Conservation (phyloP, 2,888 invertebrate genomes). For the Synergus itoensis region DNA sequence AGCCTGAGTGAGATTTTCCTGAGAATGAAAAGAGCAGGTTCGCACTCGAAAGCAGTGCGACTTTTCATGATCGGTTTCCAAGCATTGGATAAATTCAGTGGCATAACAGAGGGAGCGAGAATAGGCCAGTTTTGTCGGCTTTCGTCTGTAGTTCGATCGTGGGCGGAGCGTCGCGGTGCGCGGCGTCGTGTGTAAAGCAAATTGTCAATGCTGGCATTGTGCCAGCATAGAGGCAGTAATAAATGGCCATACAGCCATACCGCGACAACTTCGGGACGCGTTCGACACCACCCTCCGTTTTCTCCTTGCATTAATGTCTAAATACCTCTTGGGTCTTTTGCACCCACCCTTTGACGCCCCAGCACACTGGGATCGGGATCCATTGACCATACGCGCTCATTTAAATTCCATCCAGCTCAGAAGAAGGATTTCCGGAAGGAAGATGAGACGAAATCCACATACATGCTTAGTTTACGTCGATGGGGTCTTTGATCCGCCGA, state of each 20-base stretch:
- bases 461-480: background rate
- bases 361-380: conserved; percentile 46
- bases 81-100: conserved; percentile 26
- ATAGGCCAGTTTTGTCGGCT: conserved; percentile 59
- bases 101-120: conserved; percentile 30
- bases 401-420: conserved; percentile 27
- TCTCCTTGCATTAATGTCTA: conserved; percentile 57
- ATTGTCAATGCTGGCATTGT: conserved; percentile 76
- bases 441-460: conserved; percentile 26
- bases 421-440: conserved; percentile 46
- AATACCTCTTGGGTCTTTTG: conserved; percentile 55
- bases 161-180: conserved; percentile 75
- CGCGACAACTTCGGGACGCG: conserved; percentile 51
- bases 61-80: conserved; percentile 35
- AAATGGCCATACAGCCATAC: conserved; percentile 69
- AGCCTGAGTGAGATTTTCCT: conserved; percentile 6
- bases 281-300: conserved; percentile 59
- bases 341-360: conserved; percentile 53
- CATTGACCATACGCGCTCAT: conserved; percentile 44
- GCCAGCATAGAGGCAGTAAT: conserved; percentile 66
- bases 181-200: conserved; percentile 74
- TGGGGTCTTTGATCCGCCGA: conserved; percentile 15
- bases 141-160: conserved; percentile 73
- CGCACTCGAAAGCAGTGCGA: conserved; percentile 21
- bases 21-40: conserved; percentile 1